Conservation (phyloP, 2,888 invertebrate genomes). For the Euplagia quadripunctaria region DNA sequence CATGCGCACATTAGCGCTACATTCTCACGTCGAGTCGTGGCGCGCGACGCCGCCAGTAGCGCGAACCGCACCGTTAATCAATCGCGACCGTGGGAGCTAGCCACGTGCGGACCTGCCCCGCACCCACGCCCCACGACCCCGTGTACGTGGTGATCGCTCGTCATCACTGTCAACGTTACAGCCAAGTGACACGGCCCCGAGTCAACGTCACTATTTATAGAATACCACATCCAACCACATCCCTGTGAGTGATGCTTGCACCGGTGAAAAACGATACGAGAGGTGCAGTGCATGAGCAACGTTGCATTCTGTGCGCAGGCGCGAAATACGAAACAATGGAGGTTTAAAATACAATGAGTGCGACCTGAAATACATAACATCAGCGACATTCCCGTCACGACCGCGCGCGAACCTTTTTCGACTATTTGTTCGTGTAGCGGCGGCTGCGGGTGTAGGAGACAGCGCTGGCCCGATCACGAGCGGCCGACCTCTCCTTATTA, state of each 20-base stretch:
- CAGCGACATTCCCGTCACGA: constrained; percentile 85
- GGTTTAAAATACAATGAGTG: constrained; percentile 86
- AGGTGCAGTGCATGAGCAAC: constrained; percentile 48
- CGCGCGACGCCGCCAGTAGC: constrained; percentile 51
- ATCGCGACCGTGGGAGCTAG: constrained; percentile 73
- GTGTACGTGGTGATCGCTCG: neutral
- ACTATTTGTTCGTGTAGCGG: constrained; percentile 74
- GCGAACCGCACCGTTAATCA: constrained; percentile 76
- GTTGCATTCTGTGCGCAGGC: constrained; percentile 70
- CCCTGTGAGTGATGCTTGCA: constrained; percentile 60
- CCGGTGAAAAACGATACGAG: constrained; percentile 47
- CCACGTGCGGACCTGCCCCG: constrained; percentile 55
- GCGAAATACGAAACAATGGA: constrained; percentile 84
- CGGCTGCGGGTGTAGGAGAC: constrained; percentile 47
- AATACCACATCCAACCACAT: constrained; percentile 45
- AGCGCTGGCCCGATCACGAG: constrained; percentile 66
- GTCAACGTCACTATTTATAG: constrained; percentile 55
- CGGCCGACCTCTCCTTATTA: constrained; percentile 74
- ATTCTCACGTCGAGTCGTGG: constrained; percentile 67
- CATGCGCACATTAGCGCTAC: constrained; percentile 63
- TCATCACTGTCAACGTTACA: constrained; percentile 8
- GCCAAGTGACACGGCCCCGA: neutral
- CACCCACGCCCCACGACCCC: neutral
- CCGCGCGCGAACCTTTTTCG: constrained; percentile 81
- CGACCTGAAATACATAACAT: constrained; percentile 79